Evolutionary conservation across 1,140 invertebrate species (phyloP).

Genomic region (Thaumetopoea pityocampa): DNA sequence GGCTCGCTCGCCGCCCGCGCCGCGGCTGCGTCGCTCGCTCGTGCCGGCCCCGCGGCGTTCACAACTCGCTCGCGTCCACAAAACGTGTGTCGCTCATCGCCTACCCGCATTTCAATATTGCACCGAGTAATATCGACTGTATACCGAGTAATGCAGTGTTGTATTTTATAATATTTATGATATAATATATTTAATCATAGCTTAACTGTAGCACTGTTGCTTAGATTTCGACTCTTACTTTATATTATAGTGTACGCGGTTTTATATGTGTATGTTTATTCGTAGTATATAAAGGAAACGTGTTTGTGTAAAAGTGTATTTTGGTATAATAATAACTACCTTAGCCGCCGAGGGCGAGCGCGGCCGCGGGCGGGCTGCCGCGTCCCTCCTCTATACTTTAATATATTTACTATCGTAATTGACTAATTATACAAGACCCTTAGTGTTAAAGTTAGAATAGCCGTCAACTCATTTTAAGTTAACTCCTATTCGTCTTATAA

Average conservation of each 20-base stretch:
- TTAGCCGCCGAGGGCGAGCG: conserved; percentile 30
- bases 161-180: conserved; percentile 69
- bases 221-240: conserved; percentile 72
- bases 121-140: conserved; percentile 52
- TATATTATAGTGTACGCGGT: conserved; percentile 71
- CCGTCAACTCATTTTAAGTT: conserved; percentile 61
- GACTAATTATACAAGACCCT: conserved; percentile 75
- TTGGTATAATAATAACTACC: conserved; percentile 58
- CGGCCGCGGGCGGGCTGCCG: conserved; percentile 12
- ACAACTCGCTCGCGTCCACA: no score
- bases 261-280: conserved; percentile 76
- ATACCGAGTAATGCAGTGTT: conserved; percentile 55
- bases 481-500: conserved; percentile 42
- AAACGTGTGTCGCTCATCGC: background rate
- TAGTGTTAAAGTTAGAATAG: conserved; percentile 71
- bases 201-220: conserved; percentile 73
- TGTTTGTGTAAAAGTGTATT: conserved; percentile 73
- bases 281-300: conserved; percentile 58
- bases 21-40: conserved; percentile 10
- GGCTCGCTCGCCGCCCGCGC: conserved; percentile 8
- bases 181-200: conserved; percentile 71
- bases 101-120: conserved; percentile 46
- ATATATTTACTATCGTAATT: conserved; percentile 77
- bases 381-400: conserved; percentile 12
- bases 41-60: no score